These are phyloP conservation scores for Ginglymostoma cirratum DNA, from an alignment of 2,113 vertebrate species.

Conservation along the genomic window DNA sequence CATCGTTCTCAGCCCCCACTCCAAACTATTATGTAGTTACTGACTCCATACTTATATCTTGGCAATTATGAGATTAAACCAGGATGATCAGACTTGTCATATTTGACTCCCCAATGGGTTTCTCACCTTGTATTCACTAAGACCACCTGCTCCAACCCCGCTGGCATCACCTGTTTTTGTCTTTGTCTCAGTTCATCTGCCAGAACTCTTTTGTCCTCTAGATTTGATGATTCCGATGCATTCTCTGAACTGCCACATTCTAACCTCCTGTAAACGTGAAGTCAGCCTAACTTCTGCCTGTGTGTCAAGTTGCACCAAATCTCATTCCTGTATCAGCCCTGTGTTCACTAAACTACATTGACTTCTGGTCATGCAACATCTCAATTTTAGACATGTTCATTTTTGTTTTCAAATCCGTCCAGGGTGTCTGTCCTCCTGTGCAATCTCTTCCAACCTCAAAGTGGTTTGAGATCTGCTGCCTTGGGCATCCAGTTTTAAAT, in stretches of 20 bases:
- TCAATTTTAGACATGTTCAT: background rate
- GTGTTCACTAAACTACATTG: background rate
- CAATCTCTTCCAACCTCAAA: background rate
- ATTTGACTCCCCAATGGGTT: no score
- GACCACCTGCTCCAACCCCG: background rate
- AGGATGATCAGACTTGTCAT: background rate
- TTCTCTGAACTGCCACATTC: background rate
- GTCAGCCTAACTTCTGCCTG: background rate
- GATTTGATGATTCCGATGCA: background rate
- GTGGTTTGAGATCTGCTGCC: background rate
- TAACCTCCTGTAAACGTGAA: background rate
- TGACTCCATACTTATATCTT: background rate
- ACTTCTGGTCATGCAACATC: background rate
- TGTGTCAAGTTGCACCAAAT: background rate
- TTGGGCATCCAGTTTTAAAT: background rate
- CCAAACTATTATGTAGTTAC: background rate
- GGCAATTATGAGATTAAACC: background rate
- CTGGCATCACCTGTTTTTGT: background rate
- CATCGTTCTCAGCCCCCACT: background rate
- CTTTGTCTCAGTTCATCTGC: background rate
- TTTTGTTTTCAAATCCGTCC: background rate
- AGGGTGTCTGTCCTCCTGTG: background rate
- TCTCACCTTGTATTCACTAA: background rate
- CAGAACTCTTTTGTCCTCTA: background rate
- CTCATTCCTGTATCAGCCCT: background rate